Conservation (phyloP, 2,888 invertebrate genomes). For the Eupithecia vulgata region DNA sequence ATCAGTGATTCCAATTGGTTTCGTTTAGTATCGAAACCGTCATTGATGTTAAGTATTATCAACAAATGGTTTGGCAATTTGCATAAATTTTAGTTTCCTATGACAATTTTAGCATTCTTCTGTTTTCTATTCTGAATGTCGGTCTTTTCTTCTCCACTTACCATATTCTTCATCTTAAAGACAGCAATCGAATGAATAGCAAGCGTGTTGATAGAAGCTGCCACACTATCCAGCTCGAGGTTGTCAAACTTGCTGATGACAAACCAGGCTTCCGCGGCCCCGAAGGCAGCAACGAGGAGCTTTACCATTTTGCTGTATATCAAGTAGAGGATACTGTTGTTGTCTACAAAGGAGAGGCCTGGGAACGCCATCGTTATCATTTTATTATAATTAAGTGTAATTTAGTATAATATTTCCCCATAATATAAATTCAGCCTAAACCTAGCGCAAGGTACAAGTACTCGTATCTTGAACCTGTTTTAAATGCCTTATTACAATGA, state of each 20-base stretch:
- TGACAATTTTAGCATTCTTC: too few relatives aligned
- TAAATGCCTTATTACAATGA: not conserved
- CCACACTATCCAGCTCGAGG: constrained; percentile 56
- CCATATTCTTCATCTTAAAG: constrained; percentile 65
- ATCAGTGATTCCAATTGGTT: not conserved
- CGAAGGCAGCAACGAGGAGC: constrained; percentile 49
- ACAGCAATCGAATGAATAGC: constrained; percentile 64
- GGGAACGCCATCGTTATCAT: constrained; percentile 3
- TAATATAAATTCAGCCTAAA: too few relatives aligned
- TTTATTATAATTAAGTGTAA: too few relatives aligned
- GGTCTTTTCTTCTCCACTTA: constrained; percentile 43
- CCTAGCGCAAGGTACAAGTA: not conserved
- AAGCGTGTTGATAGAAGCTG: constrained; percentile 61
- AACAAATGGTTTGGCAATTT: not conserved
- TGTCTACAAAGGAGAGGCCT: constrained; percentile 60
- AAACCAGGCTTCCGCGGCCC: constrained; percentile 62
- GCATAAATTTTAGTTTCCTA: not conserved
- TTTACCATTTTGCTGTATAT: constrained; percentile 57
- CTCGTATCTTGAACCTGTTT: not conserved
- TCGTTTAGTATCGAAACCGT: not conserved
- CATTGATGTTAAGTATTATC: not conserved
- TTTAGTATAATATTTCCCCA: too few relatives aligned
- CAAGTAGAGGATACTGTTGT: constrained; percentile 53
- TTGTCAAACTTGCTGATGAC: constrained; percentile 50
- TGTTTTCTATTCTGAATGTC: not conserved